These are phyloP conservation scores for Brachyopa scutellaris DNA, from an alignment of 2,888 invertebrate genomes.

Conservation along the genomic window DNA sequence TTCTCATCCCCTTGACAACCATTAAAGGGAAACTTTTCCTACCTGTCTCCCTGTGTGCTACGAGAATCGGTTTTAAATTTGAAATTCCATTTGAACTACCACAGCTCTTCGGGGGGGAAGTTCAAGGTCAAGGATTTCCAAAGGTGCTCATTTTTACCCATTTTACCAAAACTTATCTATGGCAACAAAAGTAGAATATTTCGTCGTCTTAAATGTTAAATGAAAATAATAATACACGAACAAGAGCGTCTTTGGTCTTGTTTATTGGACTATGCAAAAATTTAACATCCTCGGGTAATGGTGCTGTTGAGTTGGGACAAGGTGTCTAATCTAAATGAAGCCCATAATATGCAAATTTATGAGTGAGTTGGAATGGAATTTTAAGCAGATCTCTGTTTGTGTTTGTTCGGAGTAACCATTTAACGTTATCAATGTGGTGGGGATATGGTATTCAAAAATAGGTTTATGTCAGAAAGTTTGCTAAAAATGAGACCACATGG, in stretches of 20 bases:
- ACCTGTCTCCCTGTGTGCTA: no score
- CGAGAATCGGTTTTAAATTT: constrained; percentile 2
- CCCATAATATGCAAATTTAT: constrained; percentile 7
- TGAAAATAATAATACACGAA: constrained; percentile 30
- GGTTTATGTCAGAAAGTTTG: not conserved
- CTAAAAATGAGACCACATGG: not conserved
- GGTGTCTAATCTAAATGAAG: constrained; percentile 19
- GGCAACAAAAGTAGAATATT: constrained; percentile 14
- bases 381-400: constrained; percentile 1
- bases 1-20: not conserved
- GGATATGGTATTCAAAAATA: not conserved
- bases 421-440: not conserved
- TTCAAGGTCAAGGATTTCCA: constrained; percentile 37
- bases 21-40: not conserved
- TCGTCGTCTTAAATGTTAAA: constrained; percentile 22
- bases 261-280: constrained; percentile 26
- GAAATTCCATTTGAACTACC: constrained; percentile 17
- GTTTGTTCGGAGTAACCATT: constrained; percentile 3
- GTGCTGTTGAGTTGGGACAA: constrained; percentile 14
- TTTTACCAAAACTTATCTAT: not conserved
- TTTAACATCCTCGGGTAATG: constrained; percentile 28
- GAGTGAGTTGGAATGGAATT: constrained; percentile 5
- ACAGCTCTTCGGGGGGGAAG: constrained; percentile 3
- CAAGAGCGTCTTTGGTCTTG: constrained; percentile 4
- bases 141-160: not conserved